These are phyloP conservation scores for Oophaga pumilio DNA, from an alignment of 2,113 vertebrate species.

Conservation along the genomic window DNA sequence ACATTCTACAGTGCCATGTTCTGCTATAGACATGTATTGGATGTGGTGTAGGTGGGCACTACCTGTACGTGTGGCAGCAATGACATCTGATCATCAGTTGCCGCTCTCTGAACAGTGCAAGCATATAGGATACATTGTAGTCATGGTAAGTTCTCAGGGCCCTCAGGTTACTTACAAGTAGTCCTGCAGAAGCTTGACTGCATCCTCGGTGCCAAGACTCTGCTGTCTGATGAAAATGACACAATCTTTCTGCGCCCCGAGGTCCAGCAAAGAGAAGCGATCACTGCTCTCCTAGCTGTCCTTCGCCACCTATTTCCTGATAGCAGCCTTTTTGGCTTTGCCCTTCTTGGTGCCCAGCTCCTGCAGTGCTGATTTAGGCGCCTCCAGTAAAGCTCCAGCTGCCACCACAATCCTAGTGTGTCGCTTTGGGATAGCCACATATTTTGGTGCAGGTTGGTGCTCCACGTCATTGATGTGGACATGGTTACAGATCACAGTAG, in stretches of 20 bases:
- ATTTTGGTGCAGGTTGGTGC: neutral
- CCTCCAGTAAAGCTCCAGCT: slow-evolving; percentile 35
- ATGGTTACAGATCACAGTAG: no score
- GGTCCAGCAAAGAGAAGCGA: slow-evolving; percentile 57
- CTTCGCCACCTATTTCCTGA: slow-evolving; percentile 29
- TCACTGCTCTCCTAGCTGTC: slow-evolving; percentile 7
- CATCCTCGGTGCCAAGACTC: slow-evolving; percentile 72
- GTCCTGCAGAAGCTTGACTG: slow-evolving; percentile 76
- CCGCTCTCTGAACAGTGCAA: no score
- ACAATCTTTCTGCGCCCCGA: slow-evolving; percentile 74
- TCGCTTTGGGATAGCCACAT: neutral
- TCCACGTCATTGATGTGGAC: no score
- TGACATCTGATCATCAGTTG: no score
- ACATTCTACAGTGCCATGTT: no score
- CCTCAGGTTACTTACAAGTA: slow-evolving; percentile 71
- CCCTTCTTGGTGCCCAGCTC: slow-evolving; percentile 13
- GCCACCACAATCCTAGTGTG: slow-evolving; percentile 8
- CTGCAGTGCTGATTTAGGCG: neutral
- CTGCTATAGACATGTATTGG: no score
- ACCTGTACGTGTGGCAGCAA: no score
- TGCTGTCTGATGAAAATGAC: slow-evolving; percentile 71
- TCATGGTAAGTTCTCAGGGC: neutral
- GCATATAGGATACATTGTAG: no score
- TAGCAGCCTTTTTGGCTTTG: slow-evolving; percentile 30
- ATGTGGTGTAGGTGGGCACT: no score